These are phyloP conservation scores for Drosophila biarmipes DNA, from an alignment of 1,140 invertebrate genomes.

Conservation along the genomic window DNA sequence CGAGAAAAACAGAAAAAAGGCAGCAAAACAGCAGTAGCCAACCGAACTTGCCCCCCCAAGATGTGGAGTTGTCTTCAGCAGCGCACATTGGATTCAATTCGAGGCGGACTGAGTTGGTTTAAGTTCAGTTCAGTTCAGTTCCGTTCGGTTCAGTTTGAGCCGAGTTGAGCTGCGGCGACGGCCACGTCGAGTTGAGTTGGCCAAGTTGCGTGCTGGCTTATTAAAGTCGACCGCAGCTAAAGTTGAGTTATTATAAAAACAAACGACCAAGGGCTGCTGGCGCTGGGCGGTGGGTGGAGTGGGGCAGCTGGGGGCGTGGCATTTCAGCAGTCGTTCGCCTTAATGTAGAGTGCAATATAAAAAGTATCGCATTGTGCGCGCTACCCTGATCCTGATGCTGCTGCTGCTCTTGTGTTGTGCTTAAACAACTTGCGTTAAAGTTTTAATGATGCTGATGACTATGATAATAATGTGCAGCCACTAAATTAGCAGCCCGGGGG, in stretches of 20 bases:
- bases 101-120: constrained; percentile 33
- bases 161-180: constrained; percentile 35
- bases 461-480: constrained; percentile 82
- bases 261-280: constrained; percentile 41
- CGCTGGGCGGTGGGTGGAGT: not conserved
- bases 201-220: constrained; percentile 81
- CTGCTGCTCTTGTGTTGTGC: constrained; percentile 50
- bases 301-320: not conserved
- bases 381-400: constrained; percentile 21
- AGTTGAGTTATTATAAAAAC: constrained; percentile 77
- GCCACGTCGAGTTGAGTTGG: constrained; percentile 61
- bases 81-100: constrained; percentile 71
- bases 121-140: constrained; percentile 7
- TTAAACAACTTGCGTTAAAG: constrained; percentile 75
- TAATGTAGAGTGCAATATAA: constrained; percentile 81
- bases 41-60: constrained; percentile 36
- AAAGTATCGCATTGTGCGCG: constrained; percentile 70
- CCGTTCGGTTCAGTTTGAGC: constrained; percentile 15
- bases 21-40: constrained; percentile 7
- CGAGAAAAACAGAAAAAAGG: constrained; percentile 14
- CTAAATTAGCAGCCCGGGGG: constrained; percentile 68
- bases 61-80: constrained; percentile 50
- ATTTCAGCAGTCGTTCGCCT: constrained; percentile 56
- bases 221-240: constrained; percentile 79
- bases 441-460: constrained; percentile 82